Evolutionary conservation across 2,888 invertebrate genomes (phyloP), one percentile per base, ranked within the genome.

Genomic region (Acronicta leporina): DNA sequence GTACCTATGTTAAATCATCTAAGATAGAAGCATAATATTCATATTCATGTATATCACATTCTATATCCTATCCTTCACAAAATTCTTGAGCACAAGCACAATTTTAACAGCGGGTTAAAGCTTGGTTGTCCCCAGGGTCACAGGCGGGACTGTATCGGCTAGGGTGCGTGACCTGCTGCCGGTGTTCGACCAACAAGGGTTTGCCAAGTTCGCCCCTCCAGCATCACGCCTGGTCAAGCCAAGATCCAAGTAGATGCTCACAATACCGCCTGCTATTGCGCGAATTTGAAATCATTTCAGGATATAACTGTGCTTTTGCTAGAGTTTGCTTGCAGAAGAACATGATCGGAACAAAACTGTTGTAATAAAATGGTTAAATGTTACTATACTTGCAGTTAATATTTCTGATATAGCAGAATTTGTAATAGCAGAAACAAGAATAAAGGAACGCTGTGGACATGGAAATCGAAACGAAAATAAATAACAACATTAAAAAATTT

Each of bases 151-250:
- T 45, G 91, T 96, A 57, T 95, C 96, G 27, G 96, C 96, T 74
- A 95, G 96, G 79, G 96, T 97, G 51, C 95, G 96, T 63, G 97
- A 97, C 80, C 89, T 97, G 60, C 95, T 97, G 75, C 97, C 97
- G 33, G 97, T 97, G 51, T 97, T 98, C 88, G 97, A 98, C 90
- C 96, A 97, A 80, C 96, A 97, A 73, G 97, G 97, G n/a, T 97
- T 97, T 91, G 95, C 96, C 81, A 97, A 97, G 92, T 96, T 97
- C 83, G 97, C 97, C 30, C 96, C 97, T 51, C 97, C 97, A 60
- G 95, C 97, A 40, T 97, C 97, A 76, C 96, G 97, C 82, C 95
- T 96, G 77, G 96, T 97, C 81, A 96, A 96, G 84, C 97, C 97
- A n/a, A 84, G 93, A 60, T 85, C 89, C 70, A 92, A 92, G 83